Evolutionary conservation across 2,888 invertebrate species (phyloP), one percentile per base, ranked within the genome.

Genomic region (Yponomeuta malinellus): DNA sequence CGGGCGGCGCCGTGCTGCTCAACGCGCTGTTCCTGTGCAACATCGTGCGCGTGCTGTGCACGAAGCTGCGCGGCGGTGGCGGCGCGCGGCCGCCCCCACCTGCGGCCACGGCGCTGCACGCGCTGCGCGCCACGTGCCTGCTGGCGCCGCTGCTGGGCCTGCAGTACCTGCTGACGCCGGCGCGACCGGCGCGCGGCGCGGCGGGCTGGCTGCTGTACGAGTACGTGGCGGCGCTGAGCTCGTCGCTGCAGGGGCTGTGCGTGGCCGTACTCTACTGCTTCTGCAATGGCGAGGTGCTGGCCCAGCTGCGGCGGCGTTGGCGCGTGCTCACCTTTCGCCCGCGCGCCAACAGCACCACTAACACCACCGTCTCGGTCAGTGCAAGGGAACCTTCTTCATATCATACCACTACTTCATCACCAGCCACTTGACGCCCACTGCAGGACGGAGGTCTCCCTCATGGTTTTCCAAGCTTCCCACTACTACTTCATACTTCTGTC

Each of bases 271-370:
- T 98, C 70, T 98, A 97, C 90, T 98, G 98, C 86, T 98, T 98
- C 93, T 97, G 96, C 93, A 98, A 98, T 84, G 98, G 98, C 75
- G 98, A 98, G 95, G 98, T 98, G 88, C 95, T 96, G 78, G 96
- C 96, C 74, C 97, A 97, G 88, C 94, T 97, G 81, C 96, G 96
- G 79, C 94, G 97, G 73, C 95, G 95, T 85, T 97, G 96, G 96
- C 94, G 96, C 85, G 96, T 96, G 95, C 94, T 96, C 69, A 95
- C 95, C 78, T 95, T 96, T 84, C 93, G 96, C 70, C 95, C 96
- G 72, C 93, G 97, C 73, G 95, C 96, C 74, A 97, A 96, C 88
- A 96, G 96, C 75, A 95, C 96, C 85, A 97, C 97, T 74, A 96
- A 96, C 70, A 97, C 97, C 77, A 97, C 97, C 81, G 96, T 97